Evolutionary conservation across 2,797 vertebrate genomes (phyloP), one percentile per base, ranked within the genome.

Genomic region (Anableps anableps): DNA sequence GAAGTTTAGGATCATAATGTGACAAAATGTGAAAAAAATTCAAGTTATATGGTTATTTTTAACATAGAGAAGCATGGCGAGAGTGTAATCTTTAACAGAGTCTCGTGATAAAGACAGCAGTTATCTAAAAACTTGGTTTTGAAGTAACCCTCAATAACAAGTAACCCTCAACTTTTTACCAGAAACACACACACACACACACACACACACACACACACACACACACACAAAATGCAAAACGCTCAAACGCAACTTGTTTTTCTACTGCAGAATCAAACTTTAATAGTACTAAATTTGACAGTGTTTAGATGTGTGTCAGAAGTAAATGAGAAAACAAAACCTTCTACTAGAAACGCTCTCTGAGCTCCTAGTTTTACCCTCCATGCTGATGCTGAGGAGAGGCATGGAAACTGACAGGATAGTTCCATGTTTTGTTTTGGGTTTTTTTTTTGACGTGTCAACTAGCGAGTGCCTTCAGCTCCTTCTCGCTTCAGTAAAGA

Each of bases 401-500:
- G 68, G 86, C 85, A 92, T 89, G 88, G 90, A 91, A 93, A 91
- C 90, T 94, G 94, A 94, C 94, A 93, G 89, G 84, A 85, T 88
- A 79, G 88, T 87, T 80, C 86, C 80, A 70, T 45, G 5, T 36
- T 19, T 64, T 36, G 10, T 21, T 8, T 36, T 21, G 0, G n/a
- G n/a, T n/a, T n/a, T 16, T 83, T 88, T 90, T 90, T 88, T 87
- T 79, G 91, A 93, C 85, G 84, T 87, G 91, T 94, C 91, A 93
- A 90, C 92, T 79, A 88, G 90, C 91, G 76, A 75, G 90, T 83
- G 79, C 89, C 94, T 91, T 93, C 85, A 78, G 84, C 91, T 92
- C 86, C 92, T 92, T 86, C 88, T 93, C 81, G 92, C 93, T 93
- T 95, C 92, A 95, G 91, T 93, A 85, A 92, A 91, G 91, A 95